Base-by-base conservation (phyloP, 2,888 invertebrate genomes). In the Zootermopsis nevadensis region DNA sequence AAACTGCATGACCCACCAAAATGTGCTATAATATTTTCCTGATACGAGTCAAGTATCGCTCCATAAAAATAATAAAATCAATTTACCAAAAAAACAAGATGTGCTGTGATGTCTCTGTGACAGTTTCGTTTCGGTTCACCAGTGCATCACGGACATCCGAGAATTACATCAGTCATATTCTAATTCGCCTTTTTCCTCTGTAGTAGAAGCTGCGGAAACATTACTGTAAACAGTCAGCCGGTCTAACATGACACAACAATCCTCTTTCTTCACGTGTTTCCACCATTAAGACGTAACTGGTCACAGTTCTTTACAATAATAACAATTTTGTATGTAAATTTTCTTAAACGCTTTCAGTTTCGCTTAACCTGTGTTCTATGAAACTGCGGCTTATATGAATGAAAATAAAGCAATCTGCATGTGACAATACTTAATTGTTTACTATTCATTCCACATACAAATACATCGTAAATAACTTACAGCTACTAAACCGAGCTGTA, bases 301-400 rank as follows among this genome's bases (percentile, higher is more conserved):
- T 33, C 69, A 69, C 31, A 69, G 7, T 69, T 31, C 31, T 33
- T 12, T 33, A 66, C 33, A 33, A 69, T 4, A 69, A 69, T 33
- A 22, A 19, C 22, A 31, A 33, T 33, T 30, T 30, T 30, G 10
- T 1, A 19, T 30, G 33, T 69, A 22, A 31, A 7, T 12, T 1
- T 69, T 69, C 33, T 19, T 33, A 69, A n/a, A 60, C 24, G 60
- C 60, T 60, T 69, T 69, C 69, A 69, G 8, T 69, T 69, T 69
- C 69, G 22, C 69, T 15, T 24, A 22, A 69, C 33, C 33, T 19
- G 2, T 6, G 33, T 69, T 33, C 33, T 60, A 60, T 60, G 60
- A 15, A 60, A 60, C 60, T 60, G 8, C 19, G 48, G 48, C 19
- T 48, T 19, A 48, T 48, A 3, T 27, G 60, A 8, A 27, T 27